Conservation (phyloP, 2,888 invertebrate species). For the Philereme transversata region DNA sequence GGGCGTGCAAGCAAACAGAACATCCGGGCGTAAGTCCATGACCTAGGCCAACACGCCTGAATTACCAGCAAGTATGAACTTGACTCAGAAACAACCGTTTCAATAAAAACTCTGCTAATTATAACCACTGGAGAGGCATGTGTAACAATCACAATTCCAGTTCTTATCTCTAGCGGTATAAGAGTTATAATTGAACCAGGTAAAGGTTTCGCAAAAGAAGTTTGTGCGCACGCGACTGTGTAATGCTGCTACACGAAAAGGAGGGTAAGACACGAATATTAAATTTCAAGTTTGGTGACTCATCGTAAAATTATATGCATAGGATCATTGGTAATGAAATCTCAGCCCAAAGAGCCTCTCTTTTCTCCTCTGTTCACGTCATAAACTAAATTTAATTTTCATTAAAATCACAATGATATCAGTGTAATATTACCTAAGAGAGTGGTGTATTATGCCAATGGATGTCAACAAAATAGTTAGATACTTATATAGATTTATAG, state of each 20-base stretch:
- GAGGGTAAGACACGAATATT: conserved; percentile 40
- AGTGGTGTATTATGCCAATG: no score
- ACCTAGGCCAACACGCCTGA: conserved; percentile 44
- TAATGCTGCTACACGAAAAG: conserved; percentile 20
- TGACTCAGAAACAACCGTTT: conserved; percentile 53
- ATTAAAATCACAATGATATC: no score
- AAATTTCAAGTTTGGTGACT: conserved; percentile 24
- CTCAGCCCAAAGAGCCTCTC: no score
- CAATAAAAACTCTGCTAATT: conserved; percentile 40
- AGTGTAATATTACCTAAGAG: no score
- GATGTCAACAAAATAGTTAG: no score
- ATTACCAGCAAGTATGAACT: conserved; percentile 56
- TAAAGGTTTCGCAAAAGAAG: conserved; percentile 26
- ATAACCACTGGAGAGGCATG: conserved; percentile 41
- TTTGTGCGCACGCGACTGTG: conserved; percentile 57
- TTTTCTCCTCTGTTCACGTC: no score
- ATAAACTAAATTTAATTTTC: no score
- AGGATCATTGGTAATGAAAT: not conserved
- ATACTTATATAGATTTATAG: no score
- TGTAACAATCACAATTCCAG: conserved; percentile 13
- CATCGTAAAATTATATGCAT: not conserved
- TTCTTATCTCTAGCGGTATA: conserved; percentile 1
- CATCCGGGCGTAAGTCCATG: conserved; percentile 28
- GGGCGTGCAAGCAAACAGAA: no score
- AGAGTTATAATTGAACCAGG: conserved; percentile 30